A percentile compares a stretch with the other conserved stretches of the same genome.
These are phyloP conservation scores for Pogonomyrmex barbatus DNA, from an alignment of 1,140 invertebrate genomes.

Conservation along the genomic window DNA sequence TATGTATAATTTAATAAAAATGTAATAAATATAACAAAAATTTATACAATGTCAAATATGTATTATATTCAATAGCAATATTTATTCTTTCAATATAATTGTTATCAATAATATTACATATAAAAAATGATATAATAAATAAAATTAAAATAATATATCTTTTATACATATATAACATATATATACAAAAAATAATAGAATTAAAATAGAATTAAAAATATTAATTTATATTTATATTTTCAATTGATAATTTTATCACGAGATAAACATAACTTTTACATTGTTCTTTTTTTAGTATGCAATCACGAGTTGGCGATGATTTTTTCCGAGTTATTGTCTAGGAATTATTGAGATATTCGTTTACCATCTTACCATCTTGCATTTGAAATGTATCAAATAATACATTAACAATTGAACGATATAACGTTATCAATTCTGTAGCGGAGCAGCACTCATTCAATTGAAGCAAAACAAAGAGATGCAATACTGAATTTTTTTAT, in stretches of 20 bases:
- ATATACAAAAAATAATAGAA: neutral
- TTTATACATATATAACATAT: neutral
- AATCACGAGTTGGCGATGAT: neutral
- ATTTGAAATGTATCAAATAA: neutral
- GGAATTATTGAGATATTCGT: neutral
- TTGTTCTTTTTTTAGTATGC: too few relatives aligned
- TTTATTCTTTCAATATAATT: neutral
- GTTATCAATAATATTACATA: neutral
- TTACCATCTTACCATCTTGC: too few relatives aligned
- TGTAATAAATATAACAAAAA: neutral
- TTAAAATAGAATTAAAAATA: neutral
- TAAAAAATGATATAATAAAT: neutral
- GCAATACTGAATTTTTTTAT: neutral
- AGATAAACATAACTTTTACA: neutral
- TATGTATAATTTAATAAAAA: neutral
- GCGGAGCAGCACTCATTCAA: neutral
- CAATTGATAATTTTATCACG: neutral
- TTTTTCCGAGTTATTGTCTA: neutral
- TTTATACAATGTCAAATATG: neutral
- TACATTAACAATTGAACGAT: neutral
- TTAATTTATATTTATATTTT: neutral
- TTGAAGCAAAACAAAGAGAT: conserved; percentile 16
- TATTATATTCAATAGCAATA: neutral
- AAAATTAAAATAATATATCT: neutral
- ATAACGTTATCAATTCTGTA: neutral